Evolutionary conservation across 2,888 invertebrate species (phyloP).

Genomic region (Gerris lacustris): DNA sequence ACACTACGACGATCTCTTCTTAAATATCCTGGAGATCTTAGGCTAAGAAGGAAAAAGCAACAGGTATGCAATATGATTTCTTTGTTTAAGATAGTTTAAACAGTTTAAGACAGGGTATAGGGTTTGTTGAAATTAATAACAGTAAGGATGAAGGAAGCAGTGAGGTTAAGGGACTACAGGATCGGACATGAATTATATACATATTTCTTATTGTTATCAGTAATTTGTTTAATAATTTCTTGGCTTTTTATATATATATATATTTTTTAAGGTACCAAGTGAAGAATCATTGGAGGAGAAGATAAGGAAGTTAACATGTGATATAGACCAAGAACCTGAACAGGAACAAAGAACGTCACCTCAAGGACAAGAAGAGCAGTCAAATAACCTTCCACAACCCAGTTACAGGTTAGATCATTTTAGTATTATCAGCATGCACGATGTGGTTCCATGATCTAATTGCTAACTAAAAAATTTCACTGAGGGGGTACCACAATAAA

Average conservation of each 20-base stretch:
- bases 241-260: too few species aligned
- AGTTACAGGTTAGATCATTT: neutral
- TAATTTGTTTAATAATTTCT: neutral
- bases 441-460: too few species aligned
- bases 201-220: too few species aligned
- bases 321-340: constrained; percentile 51
- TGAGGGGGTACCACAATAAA: too few species aligned
- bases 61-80: neutral
- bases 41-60: constrained; percentile 27
- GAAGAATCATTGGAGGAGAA: constrained; percentile 74
- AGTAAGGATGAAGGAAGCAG: constrained; percentile 9
- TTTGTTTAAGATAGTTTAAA: too few species aligned
- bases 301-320: constrained; percentile 72
- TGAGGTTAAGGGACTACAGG: too few species aligned
- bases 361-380: constrained; percentile 47
- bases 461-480: too few species aligned
- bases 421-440: too few species aligned
- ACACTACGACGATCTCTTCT: constrained; percentile 66
- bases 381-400: neutral
- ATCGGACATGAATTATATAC: too few species aligned
- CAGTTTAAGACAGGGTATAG: constrained; percentile 32
- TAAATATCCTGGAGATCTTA: constrained; percentile 41
- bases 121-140: constrained; percentile 21
- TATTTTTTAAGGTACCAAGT: constrained; percentile 14
- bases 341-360: constrained; percentile 48